These are phyloP conservation scores for Seira ritae DNA, from an alignment of 2,888 invertebrate species.

Conservation along the genomic window DNA sequence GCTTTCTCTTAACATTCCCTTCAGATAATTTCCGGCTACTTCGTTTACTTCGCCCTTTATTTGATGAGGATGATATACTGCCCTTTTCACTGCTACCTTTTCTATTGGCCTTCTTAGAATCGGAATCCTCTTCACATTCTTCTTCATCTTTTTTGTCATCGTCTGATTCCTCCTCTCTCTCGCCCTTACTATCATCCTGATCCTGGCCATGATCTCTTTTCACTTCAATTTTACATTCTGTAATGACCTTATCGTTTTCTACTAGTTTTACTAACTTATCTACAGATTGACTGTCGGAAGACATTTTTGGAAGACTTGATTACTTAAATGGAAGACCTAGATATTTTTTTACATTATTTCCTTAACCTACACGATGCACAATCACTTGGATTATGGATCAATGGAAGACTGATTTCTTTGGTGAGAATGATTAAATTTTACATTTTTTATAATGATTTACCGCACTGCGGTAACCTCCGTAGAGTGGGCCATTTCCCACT, in stretches of 20 bases:
- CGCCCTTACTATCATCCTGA: conserved; percentile 15
- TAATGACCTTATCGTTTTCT: neutral
- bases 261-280: conserved; percentile 34
- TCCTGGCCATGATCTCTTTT: conserved; percentile 6
- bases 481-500: conserved; percentile 9
- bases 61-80: neutral
- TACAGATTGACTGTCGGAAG: conserved; percentile 58
- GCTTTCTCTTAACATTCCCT: conserved; percentile 14
- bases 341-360: conserved; percentile 8
- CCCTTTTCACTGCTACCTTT: neutral
- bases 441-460: conserved; percentile 22
- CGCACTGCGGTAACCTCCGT: conserved; percentile 57
- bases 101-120: conserved; percentile 6
- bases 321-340: conserved; percentile 20
- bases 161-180: conserved; percentile 23
- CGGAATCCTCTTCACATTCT: neutral
- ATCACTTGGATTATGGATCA: conserved; percentile 5
- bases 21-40: conserved; percentile 7
- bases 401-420: conserved; percentile 40
- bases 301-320: conserved; percentile 66
- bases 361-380: neutral
- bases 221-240: conserved; percentile 46
- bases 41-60: neutral
- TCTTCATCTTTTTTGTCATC: neutral
- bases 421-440: conserved; percentile 2